These are phyloP conservation scores for Eremophila alpestris DNA, from an alignment of 2,797 vertebrate genomes.

Conservation along the genomic window DNA sequence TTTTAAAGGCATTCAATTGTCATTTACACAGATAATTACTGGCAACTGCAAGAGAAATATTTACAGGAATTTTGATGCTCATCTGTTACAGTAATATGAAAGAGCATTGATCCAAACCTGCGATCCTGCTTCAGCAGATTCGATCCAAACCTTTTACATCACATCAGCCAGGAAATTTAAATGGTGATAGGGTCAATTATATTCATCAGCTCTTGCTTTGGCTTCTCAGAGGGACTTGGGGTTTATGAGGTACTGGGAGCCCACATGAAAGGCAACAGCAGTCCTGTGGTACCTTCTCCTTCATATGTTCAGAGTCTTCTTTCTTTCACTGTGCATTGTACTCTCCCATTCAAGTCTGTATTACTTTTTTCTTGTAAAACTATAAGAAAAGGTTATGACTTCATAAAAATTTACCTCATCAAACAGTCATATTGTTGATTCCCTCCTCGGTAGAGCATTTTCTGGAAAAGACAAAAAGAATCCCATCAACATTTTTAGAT, in stretches of 20 bases:
- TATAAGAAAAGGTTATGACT: neutral
- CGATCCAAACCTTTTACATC: neutral
- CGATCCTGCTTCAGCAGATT: slow-evolving; percentile 10
- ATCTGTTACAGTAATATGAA: slow-evolving; percentile 32
- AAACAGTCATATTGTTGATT: neutral
- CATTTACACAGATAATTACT: neutral
- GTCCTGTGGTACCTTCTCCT: neutral
- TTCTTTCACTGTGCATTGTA: neutral
- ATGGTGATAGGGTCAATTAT: neutral
- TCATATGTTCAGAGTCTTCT: neutral
- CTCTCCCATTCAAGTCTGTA: neutral
- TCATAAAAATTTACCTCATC: neutral
- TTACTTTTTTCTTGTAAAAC: neutral
- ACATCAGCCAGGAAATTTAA: slow-evolving; percentile 23
- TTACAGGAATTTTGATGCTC: slow-evolving; percentile 48
- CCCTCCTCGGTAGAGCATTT: neutral
- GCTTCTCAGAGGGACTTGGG: neutral
- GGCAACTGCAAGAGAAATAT: neutral
- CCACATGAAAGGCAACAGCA: neutral
- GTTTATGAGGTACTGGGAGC: neutral
- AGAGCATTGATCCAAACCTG: slow-evolving; percentile 46
- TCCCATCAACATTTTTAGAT: neutral
- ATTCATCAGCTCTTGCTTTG: neutral
- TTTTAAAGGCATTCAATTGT: neutral
- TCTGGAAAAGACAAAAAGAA: neutral